Evolutionary conservation across 2,888 invertebrate species (phyloP).

Genomic region (Acronicta leporina): DNA sequence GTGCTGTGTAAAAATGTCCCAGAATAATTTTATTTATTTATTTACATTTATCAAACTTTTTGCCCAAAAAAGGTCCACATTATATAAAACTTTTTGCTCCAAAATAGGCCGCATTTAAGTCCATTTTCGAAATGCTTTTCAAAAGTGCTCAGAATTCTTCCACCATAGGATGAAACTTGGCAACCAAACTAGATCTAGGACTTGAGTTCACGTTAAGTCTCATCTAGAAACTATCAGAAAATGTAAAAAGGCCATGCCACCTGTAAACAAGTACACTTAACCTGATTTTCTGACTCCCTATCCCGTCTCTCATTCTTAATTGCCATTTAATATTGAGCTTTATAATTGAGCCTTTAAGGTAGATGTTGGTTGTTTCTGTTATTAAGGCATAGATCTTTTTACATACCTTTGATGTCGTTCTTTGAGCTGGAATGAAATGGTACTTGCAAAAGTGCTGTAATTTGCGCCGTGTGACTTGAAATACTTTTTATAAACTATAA

Average conservation of each 20-base stretch:
- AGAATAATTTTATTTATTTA: no score
- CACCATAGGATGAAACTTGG: slow-evolving; percentile 26
- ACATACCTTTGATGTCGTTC: slow-evolving; percentile 42
- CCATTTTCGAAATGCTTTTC: slow-evolving; percentile 15
- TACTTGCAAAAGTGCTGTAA: slow-evolving; percentile 33
- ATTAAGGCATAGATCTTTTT: slow-evolving; percentile 22
- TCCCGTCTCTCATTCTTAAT: slow-evolving; percentile 25
- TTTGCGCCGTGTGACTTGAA: slow-evolving; percentile 21
- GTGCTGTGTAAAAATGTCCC: no score
- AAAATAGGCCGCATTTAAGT: slow-evolving; percentile 13
- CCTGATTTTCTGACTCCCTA: slow-evolving; percentile 46
- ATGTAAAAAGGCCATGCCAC: slow-evolving; percentile 59
- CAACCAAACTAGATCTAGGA: slow-evolving; percentile 21
- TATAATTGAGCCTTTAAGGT: background rate
- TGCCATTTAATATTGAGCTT: slow-evolving; percentile 21
- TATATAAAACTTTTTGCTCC: no score
- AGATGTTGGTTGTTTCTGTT: background rate
- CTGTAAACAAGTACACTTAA: slow-evolving; percentile 62
- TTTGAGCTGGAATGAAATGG: slow-evolving; percentile 41
- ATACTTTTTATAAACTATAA: no score
- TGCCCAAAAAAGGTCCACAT: no score
- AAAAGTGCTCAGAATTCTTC: slow-evolving; percentile 17
- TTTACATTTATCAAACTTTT: no score
- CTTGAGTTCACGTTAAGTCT: slow-evolving; percentile 38
- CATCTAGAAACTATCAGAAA: slow-evolving; percentile 50